phyloP scores from a whole-genome alignment of 2,797 vertebrate genomes.

The Rhynchotus rufescens region DNA sequence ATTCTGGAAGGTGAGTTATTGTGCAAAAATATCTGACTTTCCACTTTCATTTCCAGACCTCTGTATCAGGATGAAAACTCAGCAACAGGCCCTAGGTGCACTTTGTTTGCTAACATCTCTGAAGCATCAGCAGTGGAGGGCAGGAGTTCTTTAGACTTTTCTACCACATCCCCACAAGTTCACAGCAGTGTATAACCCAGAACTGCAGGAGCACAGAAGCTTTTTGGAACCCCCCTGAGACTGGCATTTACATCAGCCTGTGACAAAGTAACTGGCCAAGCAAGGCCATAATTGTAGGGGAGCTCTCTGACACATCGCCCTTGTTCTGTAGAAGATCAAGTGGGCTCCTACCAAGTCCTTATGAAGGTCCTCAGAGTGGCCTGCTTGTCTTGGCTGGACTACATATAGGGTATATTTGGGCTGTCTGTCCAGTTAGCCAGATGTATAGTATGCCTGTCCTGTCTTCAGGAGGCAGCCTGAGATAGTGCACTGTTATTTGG shows the following conservation, averaged over 20 bases:
- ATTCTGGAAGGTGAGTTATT: constrained; percentile 91
- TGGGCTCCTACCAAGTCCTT: background rate
- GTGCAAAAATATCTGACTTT: background rate
- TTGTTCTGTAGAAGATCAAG: background rate
- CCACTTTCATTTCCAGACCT: background rate
- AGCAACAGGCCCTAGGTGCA: background rate
- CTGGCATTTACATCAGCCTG: background rate
- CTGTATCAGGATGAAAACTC: background rate
- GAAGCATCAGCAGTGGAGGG: background rate
- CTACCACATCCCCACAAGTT: background rate
- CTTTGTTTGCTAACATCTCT: background rate
- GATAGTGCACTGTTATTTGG: background rate
- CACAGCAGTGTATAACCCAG: background rate
- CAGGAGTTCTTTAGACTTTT: background rate
- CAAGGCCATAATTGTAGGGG: background rate
- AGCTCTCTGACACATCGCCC: background rate
- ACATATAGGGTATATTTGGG: background rate
- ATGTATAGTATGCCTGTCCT: too few species aligned
- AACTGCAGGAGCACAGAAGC: background rate
- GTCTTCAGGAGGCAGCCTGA: background rate
- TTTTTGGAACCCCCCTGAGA: background rate
- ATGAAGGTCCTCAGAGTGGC: background rate
- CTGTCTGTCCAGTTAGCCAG: background rate
- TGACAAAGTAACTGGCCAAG: background rate
- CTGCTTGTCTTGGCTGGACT: background rate